Evolutionary conservation across 2,888 invertebrate genomes (phyloP), one percentile per base, ranked within the genome.

Genomic region (Heliothis peltigera): DNA sequence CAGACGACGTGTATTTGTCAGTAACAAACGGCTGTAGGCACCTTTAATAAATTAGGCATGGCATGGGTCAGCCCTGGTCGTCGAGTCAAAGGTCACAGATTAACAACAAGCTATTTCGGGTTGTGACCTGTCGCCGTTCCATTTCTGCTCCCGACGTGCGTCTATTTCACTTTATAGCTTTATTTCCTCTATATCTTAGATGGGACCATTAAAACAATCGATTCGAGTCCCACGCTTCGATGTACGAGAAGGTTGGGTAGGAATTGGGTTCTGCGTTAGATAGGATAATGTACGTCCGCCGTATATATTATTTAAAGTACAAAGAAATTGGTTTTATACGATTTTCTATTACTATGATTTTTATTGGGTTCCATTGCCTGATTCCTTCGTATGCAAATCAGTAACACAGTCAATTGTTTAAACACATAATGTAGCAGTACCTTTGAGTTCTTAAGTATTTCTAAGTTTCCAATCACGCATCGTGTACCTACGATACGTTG

Each of bases 11-110:
- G 68, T 71, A 69, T 69, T 75, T 72, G 77, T 76, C 70, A 73
- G 79, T 83, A 81, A 84, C 84, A 85, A 87, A 86, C 80, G 79
- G 81, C 82, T 85, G 84, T 81, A 79, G 82, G 84, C 83, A 84
- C 86, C 83, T 87, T 89, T 87, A 89, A 92, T 92, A 91, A 92
- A 93, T 93, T 90, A 90, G 84, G 85, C 83, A 86, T 84, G 89
- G 89, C 83, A 86, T 84, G 89, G 89, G 89, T 88, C 88, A 86
- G 86, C 82, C 84, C 83, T 83, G 85, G 84, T 80, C 82, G 84
- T 79, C 73, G 80, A 81, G 84, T 76, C 84, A 92, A 92, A 93
- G 93, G 92, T 93, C 92, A 90, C 89, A 89, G 91, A 92, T 92
- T 92, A 92, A 91, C 89, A 88, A 85, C 87, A 84, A 78, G 86